These are phyloP conservation scores for Bombyx mandarina DNA, from an alignment of 1,140 invertebrate genomes.

Conservation along the genomic window DNA sequence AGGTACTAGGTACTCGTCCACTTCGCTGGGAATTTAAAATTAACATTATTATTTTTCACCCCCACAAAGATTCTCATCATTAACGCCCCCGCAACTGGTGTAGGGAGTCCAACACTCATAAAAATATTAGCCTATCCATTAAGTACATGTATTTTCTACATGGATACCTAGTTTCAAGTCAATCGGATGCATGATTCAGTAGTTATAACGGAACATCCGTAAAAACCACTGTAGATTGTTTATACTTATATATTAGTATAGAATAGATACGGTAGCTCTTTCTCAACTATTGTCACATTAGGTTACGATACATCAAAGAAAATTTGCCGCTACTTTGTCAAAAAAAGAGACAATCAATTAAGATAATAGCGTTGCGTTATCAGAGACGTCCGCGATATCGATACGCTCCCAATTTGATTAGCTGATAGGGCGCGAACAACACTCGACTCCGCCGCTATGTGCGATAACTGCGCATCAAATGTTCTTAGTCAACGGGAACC, in stretches of 20 bases:
- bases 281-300: no score
- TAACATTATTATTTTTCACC: no score
- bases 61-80: no score
- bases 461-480: conserved; percentile 55
- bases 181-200: no score
- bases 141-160: no score
- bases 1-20: background rate
- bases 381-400: conserved; percentile 53
- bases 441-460: conserved; percentile 54
- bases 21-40: background rate
- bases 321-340: conserved; percentile 43
- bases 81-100: no score
- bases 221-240: no score
- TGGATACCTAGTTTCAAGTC: no score
- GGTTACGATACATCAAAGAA: conserved; percentile 35
- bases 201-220: no score
- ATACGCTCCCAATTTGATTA: conserved; percentile 67
- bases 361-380: conserved; percentile 59
- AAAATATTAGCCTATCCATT: no score
- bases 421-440: conserved; percentile 56
- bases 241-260: background rate
- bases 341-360: conserved; percentile 64
- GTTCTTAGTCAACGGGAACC: conserved; percentile 52
- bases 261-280: background rate
- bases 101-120: no score